Evolutionary conservation across 2,888 invertebrate genomes (phyloP).

Genomic region (Melinopterus prodromus): DNA sequence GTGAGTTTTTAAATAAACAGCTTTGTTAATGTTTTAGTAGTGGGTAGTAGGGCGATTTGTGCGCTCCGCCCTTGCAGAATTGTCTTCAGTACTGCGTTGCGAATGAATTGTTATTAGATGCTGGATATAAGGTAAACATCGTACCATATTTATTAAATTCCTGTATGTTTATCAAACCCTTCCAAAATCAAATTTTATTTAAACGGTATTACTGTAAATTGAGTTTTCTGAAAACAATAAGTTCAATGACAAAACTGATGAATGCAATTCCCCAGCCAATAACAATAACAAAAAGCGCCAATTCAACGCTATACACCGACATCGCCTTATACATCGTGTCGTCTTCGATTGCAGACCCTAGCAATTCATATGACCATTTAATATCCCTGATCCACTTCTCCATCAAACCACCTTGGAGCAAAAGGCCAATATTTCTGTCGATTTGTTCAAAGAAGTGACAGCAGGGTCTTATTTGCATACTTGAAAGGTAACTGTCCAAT

Average conservation of each 20-base stretch:
- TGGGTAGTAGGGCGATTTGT: no score
- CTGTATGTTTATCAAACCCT: no score
- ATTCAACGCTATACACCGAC: neutral
- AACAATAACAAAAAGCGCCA: neutral
- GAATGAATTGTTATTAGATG: no score
- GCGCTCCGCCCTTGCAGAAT: no score
- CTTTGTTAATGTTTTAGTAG: no score
- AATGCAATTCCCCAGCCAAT: neutral
- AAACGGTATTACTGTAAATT: neutral
- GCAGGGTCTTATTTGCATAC: neutral
- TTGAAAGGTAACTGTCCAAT: neutral
- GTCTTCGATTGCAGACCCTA: neutral
- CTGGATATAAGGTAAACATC: no score
- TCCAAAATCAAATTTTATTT: neutral
- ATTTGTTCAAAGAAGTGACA: neutral
- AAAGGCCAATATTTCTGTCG: neutral
- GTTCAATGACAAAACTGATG: neutral
- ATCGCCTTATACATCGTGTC: neutral
- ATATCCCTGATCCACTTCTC: neutral
- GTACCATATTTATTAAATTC: no score
- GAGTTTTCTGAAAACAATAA: neutral
- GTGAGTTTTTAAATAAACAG: no score
- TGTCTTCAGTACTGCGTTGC: no score
- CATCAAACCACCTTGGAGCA: neutral
- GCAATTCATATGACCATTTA: neutral